These are phyloP conservation scores for Copidosoma floridanum DNA, from an alignment of 1,140 invertebrate genomes.

Conservation along the genomic window DNA sequence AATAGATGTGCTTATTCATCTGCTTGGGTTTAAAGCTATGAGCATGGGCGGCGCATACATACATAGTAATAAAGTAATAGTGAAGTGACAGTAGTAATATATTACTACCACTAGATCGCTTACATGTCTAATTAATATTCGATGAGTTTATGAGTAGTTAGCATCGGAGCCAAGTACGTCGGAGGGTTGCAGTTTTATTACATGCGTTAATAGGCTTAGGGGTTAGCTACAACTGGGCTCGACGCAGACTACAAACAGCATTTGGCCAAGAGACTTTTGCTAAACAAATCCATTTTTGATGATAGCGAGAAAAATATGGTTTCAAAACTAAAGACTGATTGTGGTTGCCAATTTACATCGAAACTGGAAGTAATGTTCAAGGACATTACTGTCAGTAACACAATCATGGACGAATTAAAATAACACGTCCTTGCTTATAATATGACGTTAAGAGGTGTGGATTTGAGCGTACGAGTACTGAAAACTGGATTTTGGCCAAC, in stretches of 20 bases:
- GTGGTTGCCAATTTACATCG: slow-evolving; percentile 99
- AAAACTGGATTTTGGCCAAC: slow-evolving; percentile 99
- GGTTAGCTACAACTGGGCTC: too few species aligned
- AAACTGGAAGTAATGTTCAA: slow-evolving; percentile 99
- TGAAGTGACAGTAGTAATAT: too few species aligned
- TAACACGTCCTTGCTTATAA: slow-evolving; percentile 73
- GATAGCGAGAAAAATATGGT: slow-evolving; percentile 99
- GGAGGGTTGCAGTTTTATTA: too few species aligned
- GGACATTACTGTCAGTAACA: slow-evolving; percentile 99
- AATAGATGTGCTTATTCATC: too few species aligned
- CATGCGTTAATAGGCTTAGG: too few species aligned
- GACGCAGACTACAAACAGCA: slow-evolving; percentile 99
- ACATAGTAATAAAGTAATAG: too few species aligned
- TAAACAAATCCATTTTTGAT: slow-evolving; percentile 98
- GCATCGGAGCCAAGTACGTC: too few species aligned
- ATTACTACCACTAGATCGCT: too few species aligned
- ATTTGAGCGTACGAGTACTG: slow-evolving; percentile 93
- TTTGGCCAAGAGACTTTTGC: slow-evolving; percentile 91
- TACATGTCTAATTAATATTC: too few species aligned
- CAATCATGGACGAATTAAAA: slow-evolving; percentile 98
- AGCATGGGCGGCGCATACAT: too few species aligned
- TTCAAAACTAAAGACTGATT: slow-evolving; percentile 99
- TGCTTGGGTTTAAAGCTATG: too few species aligned
- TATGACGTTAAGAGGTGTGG: slow-evolving; percentile 82
- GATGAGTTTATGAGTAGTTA: too few species aligned